Percentiles rank a stretch among this genome's conserved stretches.
phyloP scores from a whole-genome alignment of 2,888 invertebrate genomes.

The Theristus sp. region DNA sequence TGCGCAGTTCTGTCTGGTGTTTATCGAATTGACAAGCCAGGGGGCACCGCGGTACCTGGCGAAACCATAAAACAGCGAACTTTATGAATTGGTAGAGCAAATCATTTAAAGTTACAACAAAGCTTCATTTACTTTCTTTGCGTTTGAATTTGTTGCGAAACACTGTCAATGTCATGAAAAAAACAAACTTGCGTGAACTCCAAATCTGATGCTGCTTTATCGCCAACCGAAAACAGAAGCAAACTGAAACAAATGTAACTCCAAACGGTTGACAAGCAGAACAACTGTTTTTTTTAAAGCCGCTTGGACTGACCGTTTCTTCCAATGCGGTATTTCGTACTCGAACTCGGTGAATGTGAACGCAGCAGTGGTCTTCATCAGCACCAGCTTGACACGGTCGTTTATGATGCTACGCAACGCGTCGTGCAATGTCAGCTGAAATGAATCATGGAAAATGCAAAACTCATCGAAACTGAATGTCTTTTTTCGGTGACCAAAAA shows the following conservation, averaged over 20 bases:
- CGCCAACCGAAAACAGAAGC: not conserved
- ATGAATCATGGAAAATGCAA: no score
- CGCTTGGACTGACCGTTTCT: not conserved
- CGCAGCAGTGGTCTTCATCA: not conserved
- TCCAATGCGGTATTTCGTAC: not conserved
- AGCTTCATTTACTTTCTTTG: no score
- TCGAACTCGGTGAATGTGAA: not conserved
- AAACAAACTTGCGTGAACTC: not conserved
- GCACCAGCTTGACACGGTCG: not conserved
- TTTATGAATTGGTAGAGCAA: no score
- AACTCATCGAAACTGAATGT: no score
- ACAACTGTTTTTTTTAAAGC: no score
- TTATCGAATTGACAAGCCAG: no score
- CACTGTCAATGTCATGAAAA: not conserved
- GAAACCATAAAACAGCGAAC: no score
- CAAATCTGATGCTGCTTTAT: not conserved
- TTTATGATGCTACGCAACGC: not conserved
- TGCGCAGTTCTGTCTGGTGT: not conserved
- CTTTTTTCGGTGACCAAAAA: no score
- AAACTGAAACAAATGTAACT: not conserved
- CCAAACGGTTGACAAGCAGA: no score
- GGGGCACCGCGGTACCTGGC: no score
- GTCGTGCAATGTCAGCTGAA: not conserved
- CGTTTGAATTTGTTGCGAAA: no score
- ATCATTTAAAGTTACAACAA: no score